Evolutionary conservation across 2,113 vertebrate genomes (phyloP).

Genomic region (Tinamus guttatus): DNA sequence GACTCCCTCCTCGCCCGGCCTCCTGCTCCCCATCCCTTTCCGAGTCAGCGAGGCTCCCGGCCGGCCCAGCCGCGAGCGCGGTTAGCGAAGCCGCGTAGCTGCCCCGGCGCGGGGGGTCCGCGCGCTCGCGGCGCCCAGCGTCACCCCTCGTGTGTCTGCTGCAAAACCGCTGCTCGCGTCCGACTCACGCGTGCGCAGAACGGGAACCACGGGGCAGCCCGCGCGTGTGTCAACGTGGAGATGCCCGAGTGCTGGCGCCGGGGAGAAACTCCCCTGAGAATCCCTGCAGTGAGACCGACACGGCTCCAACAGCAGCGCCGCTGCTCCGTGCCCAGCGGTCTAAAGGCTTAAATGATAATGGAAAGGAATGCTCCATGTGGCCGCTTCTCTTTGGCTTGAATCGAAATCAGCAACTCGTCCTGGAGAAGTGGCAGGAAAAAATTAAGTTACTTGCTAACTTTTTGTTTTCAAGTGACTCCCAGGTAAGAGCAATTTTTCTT

Average conservation of each 20-base stretch:
- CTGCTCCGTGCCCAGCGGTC: not conserved
- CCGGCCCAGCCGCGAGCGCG: not conserved
- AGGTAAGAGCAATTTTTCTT: not conserved
- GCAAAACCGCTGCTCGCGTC: not conserved
- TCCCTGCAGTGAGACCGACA: not conserved
- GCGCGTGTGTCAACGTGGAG: not conserved
- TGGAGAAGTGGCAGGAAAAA: not conserved
- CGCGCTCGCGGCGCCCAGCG: no score
- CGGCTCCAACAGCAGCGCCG: not conserved
- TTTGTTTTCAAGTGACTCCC: constrained; percentile 2
- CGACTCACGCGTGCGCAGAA: no score
- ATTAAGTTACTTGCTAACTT: not conserved
- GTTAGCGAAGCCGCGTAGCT: no score
- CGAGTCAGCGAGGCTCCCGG: not conserved
- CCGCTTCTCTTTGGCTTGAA: not conserved
- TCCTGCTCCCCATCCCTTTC: not conserved
- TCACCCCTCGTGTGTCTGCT: not conserved
- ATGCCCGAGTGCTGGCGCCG: not conserved
- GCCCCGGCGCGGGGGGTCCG: no score
- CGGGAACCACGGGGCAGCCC: no score
- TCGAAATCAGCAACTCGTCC: not conserved
- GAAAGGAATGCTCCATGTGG: not conserved
- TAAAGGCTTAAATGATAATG: not conserved
- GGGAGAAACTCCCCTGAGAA: not conserved
- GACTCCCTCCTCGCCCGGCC: not conserved